These are phyloP conservation scores for Nymphalis urticae DNA, from an alignment of 2,888 invertebrate species.

Conservation along the genomic window DNA sequence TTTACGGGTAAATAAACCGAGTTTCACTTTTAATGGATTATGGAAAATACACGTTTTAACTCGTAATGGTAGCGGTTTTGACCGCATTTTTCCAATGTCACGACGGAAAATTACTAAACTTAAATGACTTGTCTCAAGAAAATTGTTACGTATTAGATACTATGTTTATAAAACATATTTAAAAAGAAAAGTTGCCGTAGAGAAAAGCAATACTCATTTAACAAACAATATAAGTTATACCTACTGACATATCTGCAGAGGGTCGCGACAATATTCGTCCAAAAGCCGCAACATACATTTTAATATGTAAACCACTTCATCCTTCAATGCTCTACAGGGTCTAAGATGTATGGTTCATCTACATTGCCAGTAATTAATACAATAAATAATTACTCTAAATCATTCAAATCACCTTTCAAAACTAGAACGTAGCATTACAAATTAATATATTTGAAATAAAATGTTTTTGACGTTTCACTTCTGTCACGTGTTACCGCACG, in stretches of 20 bases:
- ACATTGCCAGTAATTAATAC: too few relatives aligned
- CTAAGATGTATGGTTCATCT: too few relatives aligned
- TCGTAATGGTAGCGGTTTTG: constrained; percentile 24
- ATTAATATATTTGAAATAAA: too few relatives aligned
- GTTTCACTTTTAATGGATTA: constrained; percentile 14
- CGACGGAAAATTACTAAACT: constrained; percentile 10
- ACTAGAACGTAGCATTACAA: too few relatives aligned
- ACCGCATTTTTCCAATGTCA: constrained; percentile 34
- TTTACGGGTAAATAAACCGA: constrained; percentile 10
- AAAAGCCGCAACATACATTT: too few relatives aligned
- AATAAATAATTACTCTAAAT: too few relatives aligned
- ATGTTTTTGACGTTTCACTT: too few relatives aligned
- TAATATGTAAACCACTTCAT: too few relatives aligned
- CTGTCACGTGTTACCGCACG: too few relatives aligned
- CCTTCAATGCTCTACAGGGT: too few relatives aligned
- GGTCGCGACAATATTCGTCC: background rate
- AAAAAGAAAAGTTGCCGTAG: background rate
- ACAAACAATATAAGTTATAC: background rate
- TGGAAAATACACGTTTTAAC: constrained; percentile 22
- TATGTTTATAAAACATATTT: constrained; percentile 2
- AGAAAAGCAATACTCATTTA: background rate
- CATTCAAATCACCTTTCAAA: too few relatives aligned
- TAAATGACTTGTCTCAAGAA: constrained; percentile 11
- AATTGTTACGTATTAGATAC: constrained; percentile 14
- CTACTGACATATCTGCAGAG: background rate